Evolutionary conservation across 2,113 vertebrate genomes (phyloP).

Genomic region (Cavia aperea): DNA sequence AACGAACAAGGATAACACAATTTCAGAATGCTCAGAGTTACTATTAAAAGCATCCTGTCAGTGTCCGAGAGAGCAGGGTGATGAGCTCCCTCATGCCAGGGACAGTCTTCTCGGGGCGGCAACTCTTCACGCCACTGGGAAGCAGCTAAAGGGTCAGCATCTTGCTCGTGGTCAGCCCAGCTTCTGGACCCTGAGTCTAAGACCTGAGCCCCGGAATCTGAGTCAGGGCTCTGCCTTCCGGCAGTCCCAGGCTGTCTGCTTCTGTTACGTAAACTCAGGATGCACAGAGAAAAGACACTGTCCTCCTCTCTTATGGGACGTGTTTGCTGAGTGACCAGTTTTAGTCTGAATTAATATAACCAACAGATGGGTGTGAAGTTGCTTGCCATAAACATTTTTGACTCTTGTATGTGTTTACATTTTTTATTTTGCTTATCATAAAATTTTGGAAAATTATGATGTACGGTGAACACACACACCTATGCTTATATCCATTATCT

Average conservation of each 20-base stretch:
- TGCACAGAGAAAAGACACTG: neutral
- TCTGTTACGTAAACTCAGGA: neutral
- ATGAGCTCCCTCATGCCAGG: neutral
- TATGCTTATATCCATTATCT: neutral
- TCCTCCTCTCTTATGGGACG: neutral
- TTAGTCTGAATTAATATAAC: constrained; percentile 8
- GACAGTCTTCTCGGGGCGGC: neutral
- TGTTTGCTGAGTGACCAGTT: neutral
- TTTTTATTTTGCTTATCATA: neutral
- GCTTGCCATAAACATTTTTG: neutral
- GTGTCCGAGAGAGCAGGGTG: neutral
- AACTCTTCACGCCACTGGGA: neutral
- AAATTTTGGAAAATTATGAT: neutral
- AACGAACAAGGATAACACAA: neutral
- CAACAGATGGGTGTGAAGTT: neutral
- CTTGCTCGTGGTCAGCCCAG: neutral
- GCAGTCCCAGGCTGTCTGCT: neutral
- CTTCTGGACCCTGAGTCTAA: neutral
- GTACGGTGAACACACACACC: neutral
- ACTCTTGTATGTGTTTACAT: neutral
- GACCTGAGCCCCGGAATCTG: neutral
- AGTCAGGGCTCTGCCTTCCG: neutral
- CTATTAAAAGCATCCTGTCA: neutral
- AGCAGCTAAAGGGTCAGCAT: neutral
- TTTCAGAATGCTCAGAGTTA: neutral